These are phyloP conservation scores for Rhea americana DNA, from an alignment of 2,113 vertebrate species.

Conservation along the genomic window DNA sequence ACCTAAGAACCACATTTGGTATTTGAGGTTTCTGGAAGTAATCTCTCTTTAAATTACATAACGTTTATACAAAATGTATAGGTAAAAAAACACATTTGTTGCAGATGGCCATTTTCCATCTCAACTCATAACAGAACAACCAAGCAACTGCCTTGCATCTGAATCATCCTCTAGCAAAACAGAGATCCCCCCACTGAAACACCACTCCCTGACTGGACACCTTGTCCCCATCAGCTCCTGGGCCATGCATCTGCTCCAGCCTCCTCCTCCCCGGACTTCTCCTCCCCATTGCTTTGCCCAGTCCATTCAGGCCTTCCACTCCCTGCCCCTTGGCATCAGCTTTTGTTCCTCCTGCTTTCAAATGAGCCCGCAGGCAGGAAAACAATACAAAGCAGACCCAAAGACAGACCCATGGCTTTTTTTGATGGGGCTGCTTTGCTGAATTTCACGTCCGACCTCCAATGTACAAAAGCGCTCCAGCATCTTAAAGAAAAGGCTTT, in stretches of 20 bases:
- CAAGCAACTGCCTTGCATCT: background rate
- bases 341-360: background rate
- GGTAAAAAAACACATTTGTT: background rate
- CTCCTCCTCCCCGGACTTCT: background rate
- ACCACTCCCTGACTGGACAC: background rate
- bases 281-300: background rate
- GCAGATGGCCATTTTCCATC: background rate
- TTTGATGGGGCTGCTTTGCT: no score
- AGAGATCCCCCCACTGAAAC: background rate
- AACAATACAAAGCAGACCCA: no score
- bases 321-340: background rate
- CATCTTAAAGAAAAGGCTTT: no score
- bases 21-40: background rate
- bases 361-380: no score
- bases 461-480: no score
- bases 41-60: background rate
- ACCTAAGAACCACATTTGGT: background rate
- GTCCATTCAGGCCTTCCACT: background rate
- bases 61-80: background rate
- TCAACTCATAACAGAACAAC: background rate
- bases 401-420: no score
- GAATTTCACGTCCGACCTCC: no score
- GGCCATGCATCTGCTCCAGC: fast-evolving
- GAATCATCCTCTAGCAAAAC: background rate
- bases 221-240: background rate